Evolutionary conservation across 2,888 invertebrate genomes (phyloP), one percentile per base, ranked within the genome.

Genomic region (Flabesymbios commensalis): DNA sequence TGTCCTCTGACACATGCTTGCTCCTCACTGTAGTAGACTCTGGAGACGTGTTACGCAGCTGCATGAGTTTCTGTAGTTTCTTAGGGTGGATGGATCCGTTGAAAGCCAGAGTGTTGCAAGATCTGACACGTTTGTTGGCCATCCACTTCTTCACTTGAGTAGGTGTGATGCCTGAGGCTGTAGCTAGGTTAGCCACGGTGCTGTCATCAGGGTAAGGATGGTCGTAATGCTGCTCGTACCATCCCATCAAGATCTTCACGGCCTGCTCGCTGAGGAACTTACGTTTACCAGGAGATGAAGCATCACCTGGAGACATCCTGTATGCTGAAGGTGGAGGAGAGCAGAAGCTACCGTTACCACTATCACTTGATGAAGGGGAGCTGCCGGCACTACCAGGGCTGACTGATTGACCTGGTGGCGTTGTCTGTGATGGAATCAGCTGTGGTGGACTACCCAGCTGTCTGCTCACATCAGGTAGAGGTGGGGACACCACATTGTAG

Each of bases 131-230:
- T 61, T 75, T 76, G 68, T 78, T 78, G 26, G 77, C 78, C 74
- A 77, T 73, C 78, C 78, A 78, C 59, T 78, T 78, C 67, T 76
- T 76, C 29, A 78, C 75, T 63, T 78, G 78, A n/a, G 71, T 64
- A 1, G 54, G 62, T 4, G 71, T 72, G 43, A 76, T 69, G 19
- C 69, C 68, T 1, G 73, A 73, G 7, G 61, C 26, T 10, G 61
- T 51, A 0, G 75, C 70, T 10, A 78, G 63, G 3, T 66, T 62
- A 39, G 70, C 67, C 0, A 77, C 75, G 17, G 72, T 71, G n/a
- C 70, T 67, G 19, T 78, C 76, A 19, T 71, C 71, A 2, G 78
- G 77, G 60, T 78, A 78, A 0, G 78, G 78, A 54, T 78, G 75
- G 31, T 72, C 70, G 3, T 72, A 64, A 59, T 78, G 74, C 28